Conservation (phyloP, 2,113 vertebrate species). For the Orcinus orca region DNA sequence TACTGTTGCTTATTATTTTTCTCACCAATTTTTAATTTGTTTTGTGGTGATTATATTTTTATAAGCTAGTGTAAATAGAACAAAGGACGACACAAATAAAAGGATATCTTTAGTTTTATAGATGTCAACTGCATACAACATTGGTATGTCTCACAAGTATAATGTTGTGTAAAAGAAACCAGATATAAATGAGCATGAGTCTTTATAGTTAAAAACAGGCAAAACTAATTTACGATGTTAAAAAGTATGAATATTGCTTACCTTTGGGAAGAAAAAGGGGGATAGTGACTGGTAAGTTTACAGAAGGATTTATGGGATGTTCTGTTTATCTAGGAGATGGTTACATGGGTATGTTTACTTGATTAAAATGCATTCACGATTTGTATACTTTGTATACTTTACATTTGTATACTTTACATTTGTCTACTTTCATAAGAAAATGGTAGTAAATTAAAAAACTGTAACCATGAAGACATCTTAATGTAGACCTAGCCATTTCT, state of each 20-base stretch:
- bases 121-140: not conserved
- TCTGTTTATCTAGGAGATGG: not conserved
- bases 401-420: not conserved
- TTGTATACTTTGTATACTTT: not conserved
- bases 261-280: not conserved
- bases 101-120: not conserved
- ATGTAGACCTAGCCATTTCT: not conserved
- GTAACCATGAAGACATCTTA: not conserved
- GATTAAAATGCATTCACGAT: not conserved
- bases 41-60: not conserved
- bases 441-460: not conserved
- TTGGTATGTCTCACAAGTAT: not conserved
- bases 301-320: not conserved
- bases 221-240: not conserved
- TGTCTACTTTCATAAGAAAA: not conserved
- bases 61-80: not conserved
- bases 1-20: not conserved
- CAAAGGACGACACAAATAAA: conserved; percentile 4
- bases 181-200: not conserved
- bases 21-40: not conserved
- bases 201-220: not conserved
- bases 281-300: not conserved
- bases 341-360: not conserved
- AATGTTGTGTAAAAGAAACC: not conserved
- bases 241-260: not conserved